These are phyloP conservation scores for Oxycera nigricornis DNA, from an alignment of 2,888 invertebrate genomes.

Conservation along the genomic window DNA sequence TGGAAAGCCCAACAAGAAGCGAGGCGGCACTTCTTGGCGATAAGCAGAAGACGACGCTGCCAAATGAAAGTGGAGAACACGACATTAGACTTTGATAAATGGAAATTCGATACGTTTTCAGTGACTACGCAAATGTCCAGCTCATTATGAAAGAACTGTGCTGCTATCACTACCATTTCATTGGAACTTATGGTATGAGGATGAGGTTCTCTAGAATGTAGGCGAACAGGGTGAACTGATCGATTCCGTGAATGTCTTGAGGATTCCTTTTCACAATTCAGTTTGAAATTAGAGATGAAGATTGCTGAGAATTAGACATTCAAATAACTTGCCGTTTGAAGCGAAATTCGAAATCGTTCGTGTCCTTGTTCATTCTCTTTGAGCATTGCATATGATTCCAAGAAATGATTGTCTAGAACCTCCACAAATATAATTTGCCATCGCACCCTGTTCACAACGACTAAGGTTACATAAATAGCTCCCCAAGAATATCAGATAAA, in stretches of 20 bases:
- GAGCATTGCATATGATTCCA: too few relatives aligned
- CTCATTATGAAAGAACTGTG: slow-evolving; percentile 43
- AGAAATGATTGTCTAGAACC: not conserved
- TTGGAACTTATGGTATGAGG: not conserved
- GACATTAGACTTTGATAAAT: slow-evolving; percentile 45
- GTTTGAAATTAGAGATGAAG: not conserved
- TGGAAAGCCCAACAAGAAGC: slow-evolving; percentile 26
- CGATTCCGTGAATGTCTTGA: not conserved
- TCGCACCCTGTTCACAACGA: slow-evolving; percentile 16
- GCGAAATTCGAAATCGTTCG: too few relatives aligned
- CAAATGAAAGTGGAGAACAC: slow-evolving; percentile 23
- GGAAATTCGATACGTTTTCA: slow-evolving; percentile 48
- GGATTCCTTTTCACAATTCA: not conserved
- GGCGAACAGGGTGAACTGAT: not conserved
- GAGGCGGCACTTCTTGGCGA: not conserved
- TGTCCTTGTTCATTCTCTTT: too few relatives aligned
- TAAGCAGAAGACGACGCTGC: not conserved
- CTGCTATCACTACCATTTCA: not conserved
- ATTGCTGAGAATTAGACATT: not conserved
- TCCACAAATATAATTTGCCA: not conserved
- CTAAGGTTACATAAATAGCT: slow-evolving; percentile 46
- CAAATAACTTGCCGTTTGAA: too few relatives aligned
- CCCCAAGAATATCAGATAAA: slow-evolving; percentile 46
- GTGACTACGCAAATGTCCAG: slow-evolving; percentile 48
- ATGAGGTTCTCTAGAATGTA: not conserved